Conservation (phyloP, 1,140 invertebrate species). For the Cepaea nemoralis region DNA sequence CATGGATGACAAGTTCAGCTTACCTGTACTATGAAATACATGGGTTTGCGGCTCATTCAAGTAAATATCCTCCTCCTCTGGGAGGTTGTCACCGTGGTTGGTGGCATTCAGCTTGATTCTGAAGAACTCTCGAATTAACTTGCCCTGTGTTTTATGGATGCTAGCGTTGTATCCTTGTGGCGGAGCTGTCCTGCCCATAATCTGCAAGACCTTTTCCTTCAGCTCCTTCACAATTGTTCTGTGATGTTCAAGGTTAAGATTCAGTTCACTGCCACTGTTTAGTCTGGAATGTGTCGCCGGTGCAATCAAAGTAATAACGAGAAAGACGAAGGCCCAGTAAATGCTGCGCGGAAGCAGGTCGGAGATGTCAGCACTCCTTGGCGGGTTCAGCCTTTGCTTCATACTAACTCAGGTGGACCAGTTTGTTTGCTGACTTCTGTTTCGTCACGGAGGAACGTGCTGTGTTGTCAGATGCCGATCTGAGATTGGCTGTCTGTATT, state of each 20-base stretch:
- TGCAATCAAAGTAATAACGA: background rate
- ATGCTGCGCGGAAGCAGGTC: background rate
- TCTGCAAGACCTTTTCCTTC: background rate
- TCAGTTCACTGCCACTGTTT: background rate
- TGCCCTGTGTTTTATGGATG: background rate
- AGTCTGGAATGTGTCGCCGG: background rate
- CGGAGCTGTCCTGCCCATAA: background rate
- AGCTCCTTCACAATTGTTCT: background rate
- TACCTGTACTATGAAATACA: background rate
- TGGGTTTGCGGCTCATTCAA: background rate
- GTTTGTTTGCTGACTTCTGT: no score
- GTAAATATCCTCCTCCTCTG: background rate
- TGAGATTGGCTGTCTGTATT: no score
- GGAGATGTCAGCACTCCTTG: slow-evolving; percentile 3
- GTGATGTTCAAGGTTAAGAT: no score
- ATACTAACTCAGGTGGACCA: background rate
- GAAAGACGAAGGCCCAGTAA: background rate
- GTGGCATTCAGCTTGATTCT: background rate
- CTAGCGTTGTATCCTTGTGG: background rate
- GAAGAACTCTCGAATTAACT: background rate
- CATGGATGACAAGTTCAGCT: no score
- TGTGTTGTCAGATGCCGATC: no score
- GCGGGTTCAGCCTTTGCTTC: background rate
- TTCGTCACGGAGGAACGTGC: no score
- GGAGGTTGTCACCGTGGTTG: background rate